Evolutionary conservation across 2,888 invertebrate species (phyloP).

Genomic region (Latheticus oryzae): DNA sequence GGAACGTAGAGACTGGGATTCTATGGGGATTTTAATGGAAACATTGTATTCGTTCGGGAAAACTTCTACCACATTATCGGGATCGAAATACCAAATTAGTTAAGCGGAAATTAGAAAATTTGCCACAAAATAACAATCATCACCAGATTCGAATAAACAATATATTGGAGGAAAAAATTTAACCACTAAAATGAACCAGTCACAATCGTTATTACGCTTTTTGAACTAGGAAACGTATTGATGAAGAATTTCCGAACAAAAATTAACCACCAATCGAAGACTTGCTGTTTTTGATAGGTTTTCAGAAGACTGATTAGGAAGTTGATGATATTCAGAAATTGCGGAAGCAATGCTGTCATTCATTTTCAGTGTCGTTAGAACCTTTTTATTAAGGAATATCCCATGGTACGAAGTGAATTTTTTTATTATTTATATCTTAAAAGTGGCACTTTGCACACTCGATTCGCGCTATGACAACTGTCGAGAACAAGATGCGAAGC

Average conservation of each 20-base stretch:
- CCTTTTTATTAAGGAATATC: conserved; percentile 12
- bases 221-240: conserved; percentile 1
- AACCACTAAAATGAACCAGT: conserved; percentile 1
- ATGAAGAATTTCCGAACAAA: conserved; percentile 5
- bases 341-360: conserved; percentile 25
- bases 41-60: conserved; percentile 61
- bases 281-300: conserved; percentile 8
- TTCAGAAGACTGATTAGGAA: background rate
- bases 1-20: conserved; percentile 11
- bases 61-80: conserved; percentile 49
- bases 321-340: background rate
- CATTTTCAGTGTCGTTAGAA: no score
- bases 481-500: conserved; percentile 13
- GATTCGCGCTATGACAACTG: conserved; percentile 15
- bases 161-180: no score
- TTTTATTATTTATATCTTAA: conserved; percentile 29
- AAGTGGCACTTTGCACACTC: conserved; percentile 22
- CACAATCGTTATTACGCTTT: background rate
- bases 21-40: conserved; percentile 44
- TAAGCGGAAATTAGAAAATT: background rate
- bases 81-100: conserved; percentile 18
- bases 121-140: conserved; percentile 10
- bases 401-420: conserved; percentile 14
- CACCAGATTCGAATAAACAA: background rate
- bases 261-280: conserved; percentile 9